Percentiles rank a stretch among this genome's conserved stretches.
phyloP scores from a whole-genome alignment of 2,888 invertebrate genomes.

The Drosophila ustulata region DNA sequence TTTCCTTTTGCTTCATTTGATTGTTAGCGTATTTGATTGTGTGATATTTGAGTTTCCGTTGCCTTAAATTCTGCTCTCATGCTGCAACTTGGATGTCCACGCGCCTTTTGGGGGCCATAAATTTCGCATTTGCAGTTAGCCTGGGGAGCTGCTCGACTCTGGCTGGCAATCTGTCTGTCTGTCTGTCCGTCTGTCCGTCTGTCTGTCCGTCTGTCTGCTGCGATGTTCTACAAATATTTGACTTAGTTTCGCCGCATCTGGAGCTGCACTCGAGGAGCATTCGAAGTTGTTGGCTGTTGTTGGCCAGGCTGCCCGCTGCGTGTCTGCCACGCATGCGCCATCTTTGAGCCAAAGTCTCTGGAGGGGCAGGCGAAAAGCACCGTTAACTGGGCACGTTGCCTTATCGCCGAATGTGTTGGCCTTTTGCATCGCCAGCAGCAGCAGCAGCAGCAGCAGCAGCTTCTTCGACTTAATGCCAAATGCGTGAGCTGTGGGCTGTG shows the following conservation, averaged over 20 bases:
- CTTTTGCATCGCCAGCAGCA: slow-evolving; percentile 37
- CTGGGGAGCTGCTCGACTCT: slow-evolving; percentile 38
- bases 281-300: slow-evolving; percentile 2
- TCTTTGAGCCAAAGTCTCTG: slow-evolving; percentile 38
- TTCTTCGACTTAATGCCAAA: slow-evolving; percentile 62
- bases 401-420: slow-evolving; percentile 66
- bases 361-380: slow-evolving; percentile 11
- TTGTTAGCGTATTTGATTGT: slow-evolving; percentile 23
- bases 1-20: neutral
- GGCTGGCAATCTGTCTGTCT: slow-evolving; percentile 9
- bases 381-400: slow-evolving; percentile 44
- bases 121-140: slow-evolving; percentile 72
- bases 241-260: slow-evolving; percentile 69
- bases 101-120: slow-evolving; percentile 71
- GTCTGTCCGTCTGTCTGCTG: slow-evolving; percentile 18
- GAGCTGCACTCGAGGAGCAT: slow-evolving; percentile 30
- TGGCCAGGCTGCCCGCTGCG: slow-evolving; percentile 43
- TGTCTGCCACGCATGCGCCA: slow-evolving; percentile 76
- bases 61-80: slow-evolving; percentile 11
- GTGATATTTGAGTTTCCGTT: neutral
- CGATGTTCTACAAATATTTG: slow-evolving; percentile 75
- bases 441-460: slow-evolving; percentile 21
- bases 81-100: slow-evolving; percentile 60
- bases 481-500: slow-evolving; percentile 76
- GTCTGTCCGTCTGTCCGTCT: slow-evolving; percentile 10